phyloP scores from a whole-genome alignment of 2,113 vertebrate species.

The Chloebia gouldiae region DNA sequence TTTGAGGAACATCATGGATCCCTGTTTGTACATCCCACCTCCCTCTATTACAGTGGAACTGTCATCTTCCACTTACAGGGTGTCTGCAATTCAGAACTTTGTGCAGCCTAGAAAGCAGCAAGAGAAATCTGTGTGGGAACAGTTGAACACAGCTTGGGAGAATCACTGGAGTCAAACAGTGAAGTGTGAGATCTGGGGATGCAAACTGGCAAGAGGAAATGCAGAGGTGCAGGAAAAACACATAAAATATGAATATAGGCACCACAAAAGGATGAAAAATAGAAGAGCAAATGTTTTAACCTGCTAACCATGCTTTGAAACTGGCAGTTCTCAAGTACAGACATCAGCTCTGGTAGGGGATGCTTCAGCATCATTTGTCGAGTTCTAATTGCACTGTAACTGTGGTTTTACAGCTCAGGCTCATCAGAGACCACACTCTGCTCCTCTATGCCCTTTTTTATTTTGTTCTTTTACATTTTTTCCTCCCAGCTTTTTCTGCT shows the following conservation, averaged over 20 bases:
- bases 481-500: not conserved
- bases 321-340: not conserved
- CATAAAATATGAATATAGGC: not conserved
- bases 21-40: not conserved
- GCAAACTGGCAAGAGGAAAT: not conserved
- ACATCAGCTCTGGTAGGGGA: not conserved
- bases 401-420: not conserved
- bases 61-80: not conserved
- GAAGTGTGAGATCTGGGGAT: not conserved
- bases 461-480: not conserved
- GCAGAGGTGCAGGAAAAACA: not conserved
- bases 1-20: not conserved
- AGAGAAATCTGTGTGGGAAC: slow-evolving; percentile 1
- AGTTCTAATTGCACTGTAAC: not conserved
- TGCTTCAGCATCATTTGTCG: not conserved
- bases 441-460: not conserved
- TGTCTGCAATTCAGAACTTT: not conserved
- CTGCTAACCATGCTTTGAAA: not conserved
- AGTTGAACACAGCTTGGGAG: not conserved
- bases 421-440: not conserved
- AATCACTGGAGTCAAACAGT: not conserved
- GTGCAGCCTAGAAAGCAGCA: not conserved
- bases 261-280: not conserved
- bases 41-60: not conserved
- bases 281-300: not conserved